Base-by-base conservation (phyloP, 2,797 vertebrate species). In the Sphenodon punctatus region DNA sequence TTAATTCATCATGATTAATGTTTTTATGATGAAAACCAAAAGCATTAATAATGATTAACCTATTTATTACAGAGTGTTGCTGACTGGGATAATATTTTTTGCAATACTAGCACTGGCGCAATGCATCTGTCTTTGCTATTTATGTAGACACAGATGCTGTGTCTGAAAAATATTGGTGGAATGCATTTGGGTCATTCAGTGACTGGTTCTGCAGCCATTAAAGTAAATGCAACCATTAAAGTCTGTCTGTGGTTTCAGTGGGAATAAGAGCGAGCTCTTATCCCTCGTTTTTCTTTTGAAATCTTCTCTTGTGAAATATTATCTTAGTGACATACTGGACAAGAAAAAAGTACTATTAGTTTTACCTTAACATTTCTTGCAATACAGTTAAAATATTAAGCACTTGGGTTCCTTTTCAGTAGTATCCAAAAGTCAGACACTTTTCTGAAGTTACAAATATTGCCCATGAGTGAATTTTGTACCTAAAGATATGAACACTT, bases 11-110 rank as follows among this genome's bases (percentile, higher is more conserved):
- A 58, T 77, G 59, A 91, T 94, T 93, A 92, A 91, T 85, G 66
- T 27, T 88, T 79, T 88, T 90, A 88, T 80, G 42, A 91, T 90
- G 56, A 92, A 78, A 65, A 90, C 42, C 16, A 78, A 88, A 80
- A 41, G 49, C 73, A 85, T 84, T 91, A 93, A 90, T 89, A 92
- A 89, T 83, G 16, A 92, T 93, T 89, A 92, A 90, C 82, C 55
- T 91, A 77, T 84, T 90, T 93, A 90, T 89, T 90, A 66, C 39
- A 81, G 8, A 74, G 36, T 86, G 42, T 75, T 89, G 79, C 74
- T 90, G 77, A 69, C 71, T 88, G 65, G 67, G 67, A 70, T 88
- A 91, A 86, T 68, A 41, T 78, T 93, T n/a, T 79, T 89, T 80
- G 36, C 49, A 88, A 32, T 82, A 53, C 56, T 90, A 65, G 48